phyloP scores from a whole-genome alignment of 2,888 invertebrate species.

The Euproctis similis region DNA sequence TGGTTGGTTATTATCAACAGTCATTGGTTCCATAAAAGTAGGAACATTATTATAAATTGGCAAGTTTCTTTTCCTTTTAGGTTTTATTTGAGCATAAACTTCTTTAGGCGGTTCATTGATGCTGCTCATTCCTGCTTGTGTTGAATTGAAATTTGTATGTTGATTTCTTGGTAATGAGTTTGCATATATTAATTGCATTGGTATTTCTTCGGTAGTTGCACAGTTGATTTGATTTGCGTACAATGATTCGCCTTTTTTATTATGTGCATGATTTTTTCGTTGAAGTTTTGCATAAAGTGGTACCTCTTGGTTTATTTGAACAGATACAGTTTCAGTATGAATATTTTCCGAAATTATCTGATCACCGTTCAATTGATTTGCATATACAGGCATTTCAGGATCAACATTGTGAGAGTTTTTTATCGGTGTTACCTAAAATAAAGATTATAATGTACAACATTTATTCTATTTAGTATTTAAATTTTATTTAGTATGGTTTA shows the following conservation, averaged over 20 bases:
- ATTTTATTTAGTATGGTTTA: neutral
- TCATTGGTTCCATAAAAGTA: neutral
- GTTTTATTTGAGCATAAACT: neutral
- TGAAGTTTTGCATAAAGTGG: neutral
- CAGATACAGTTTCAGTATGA: neutral
- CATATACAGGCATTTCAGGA: neutral
- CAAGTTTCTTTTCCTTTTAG: neutral
- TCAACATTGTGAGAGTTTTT: no score
- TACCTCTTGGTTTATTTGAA: neutral
- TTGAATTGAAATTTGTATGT: neutral
- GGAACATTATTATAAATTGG: neutral
- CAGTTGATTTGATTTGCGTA: neutral
- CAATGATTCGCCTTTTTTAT: neutral
- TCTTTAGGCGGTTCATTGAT: neutral
- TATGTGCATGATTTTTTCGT: slow-evolving; percentile 2
- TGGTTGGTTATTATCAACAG: neutral
- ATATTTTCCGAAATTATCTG: no score
- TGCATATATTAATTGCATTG: neutral
- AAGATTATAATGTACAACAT: no score
- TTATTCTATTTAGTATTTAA: neutral
- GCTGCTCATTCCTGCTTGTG: no score
- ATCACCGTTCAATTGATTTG: neutral
- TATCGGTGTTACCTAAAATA: no score
- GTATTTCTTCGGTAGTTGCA: neutral
- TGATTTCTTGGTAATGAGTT: neutral